Percentiles rank a stretch among this genome's conserved stretches.
phyloP scores from a whole-genome alignment of 2,888 invertebrate genomes.

The Pteria penguin region DNA sequence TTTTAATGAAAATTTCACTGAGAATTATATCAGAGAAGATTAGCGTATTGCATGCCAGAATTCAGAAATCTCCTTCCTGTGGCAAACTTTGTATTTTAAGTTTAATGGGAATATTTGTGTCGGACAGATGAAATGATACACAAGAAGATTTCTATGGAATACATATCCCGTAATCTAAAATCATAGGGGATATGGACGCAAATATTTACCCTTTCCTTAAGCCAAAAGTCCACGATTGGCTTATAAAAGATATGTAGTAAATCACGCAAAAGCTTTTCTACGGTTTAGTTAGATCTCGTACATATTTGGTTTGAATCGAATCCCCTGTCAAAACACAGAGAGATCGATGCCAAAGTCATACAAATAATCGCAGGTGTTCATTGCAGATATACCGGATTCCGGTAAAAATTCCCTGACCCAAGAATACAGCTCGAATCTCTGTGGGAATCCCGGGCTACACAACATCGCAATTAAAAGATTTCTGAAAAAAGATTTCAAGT shows the following conservation, averaged over 20 bases:
- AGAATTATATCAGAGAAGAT: too few species aligned
- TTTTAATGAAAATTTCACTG: too few species aligned
- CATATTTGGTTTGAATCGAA: not conserved
- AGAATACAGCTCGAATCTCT: constrained; percentile 5
- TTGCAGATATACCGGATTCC: not conserved
- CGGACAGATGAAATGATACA: too few species aligned
- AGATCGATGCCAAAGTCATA: constrained; percentile 27
- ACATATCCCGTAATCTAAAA: not conserved
- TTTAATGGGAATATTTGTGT: too few species aligned
- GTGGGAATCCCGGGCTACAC: constrained; percentile 18
- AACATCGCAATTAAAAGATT: constrained; percentile 26
- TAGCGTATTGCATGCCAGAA: too few species aligned
- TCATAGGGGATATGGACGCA: not conserved
- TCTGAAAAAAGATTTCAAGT: not conserved
- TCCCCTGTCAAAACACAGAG: constrained; percentile 33
- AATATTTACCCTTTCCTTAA: not conserved
- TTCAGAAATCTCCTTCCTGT: too few species aligned
- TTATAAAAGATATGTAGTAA: not conserved
- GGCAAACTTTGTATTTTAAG: too few species aligned
- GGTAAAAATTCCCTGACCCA: constrained; percentile 1
- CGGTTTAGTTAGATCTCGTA: not conserved
- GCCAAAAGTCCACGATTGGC: not conserved
- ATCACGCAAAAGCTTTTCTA: not conserved
- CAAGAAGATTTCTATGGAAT: not conserved
- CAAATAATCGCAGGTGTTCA: constrained; percentile 23